phyloP scores from a whole-genome alignment of 2,888 invertebrate genomes.

The Tipula lateralis region DNA sequence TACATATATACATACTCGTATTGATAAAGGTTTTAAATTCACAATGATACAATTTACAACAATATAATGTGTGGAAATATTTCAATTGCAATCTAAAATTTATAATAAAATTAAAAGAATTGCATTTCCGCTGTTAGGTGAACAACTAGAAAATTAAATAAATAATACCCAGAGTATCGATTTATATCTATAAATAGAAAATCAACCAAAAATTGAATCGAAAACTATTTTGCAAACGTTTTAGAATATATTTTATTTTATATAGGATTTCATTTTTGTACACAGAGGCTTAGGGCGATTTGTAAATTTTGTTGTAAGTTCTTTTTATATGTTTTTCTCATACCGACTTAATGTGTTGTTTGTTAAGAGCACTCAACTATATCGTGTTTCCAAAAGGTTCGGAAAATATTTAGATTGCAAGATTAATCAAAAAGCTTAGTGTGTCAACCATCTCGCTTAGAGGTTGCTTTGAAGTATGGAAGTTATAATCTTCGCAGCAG shows the following conservation, averaged over 20 bases:
- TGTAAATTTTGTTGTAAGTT: no score
- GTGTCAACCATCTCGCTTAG: no score
- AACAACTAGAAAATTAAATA: neutral
- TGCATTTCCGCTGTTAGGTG: neutral
- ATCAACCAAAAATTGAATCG: neutral
- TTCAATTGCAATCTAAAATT: neutral
- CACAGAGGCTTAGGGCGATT: neutral
- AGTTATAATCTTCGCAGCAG: no score
- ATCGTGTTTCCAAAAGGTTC: no score
- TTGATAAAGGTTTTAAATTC: neutral
- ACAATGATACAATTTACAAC: neutral
- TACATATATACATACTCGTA: no score
- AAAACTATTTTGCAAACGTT: neutral
- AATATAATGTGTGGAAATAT: neutral
- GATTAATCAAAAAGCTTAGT: no score
- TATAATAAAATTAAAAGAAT: conserved; percentile 2
- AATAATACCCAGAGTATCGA: no score
- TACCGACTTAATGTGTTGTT: no score
- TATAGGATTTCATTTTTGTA: neutral
- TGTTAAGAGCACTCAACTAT: no score
- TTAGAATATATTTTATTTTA: neutral
- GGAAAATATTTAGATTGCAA: no score
- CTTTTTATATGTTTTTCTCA: no score
- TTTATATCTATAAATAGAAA: neutral
- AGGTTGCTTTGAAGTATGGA: no score